Conservation (phyloP, 2,113 vertebrate species). For the Podiceps cristatus region DNA sequence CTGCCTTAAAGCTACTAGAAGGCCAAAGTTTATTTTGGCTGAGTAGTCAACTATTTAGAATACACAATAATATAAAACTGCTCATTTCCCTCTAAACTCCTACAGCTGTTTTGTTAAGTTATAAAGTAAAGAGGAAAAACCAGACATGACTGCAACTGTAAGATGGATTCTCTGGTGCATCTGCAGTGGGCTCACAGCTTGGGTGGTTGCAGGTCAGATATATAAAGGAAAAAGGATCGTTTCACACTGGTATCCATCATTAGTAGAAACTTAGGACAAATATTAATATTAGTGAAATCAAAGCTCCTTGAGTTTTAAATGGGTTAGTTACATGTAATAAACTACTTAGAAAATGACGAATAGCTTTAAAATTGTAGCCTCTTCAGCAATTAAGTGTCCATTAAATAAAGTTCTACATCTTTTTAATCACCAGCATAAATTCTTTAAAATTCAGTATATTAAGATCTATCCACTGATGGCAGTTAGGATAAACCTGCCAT, state of each 20-base stretch:
- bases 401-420: neutral
- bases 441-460: neutral
- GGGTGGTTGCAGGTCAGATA: conserved; percentile 43
- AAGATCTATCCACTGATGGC: neutral
- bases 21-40: conserved; percentile 55
- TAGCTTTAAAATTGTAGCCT: conserved; percentile 22
- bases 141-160: neutral
- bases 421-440: neutral
- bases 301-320: conserved; percentile 56
- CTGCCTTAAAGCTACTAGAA: conserved; percentile 53
- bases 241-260: conserved; percentile 60
- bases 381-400: neutral
- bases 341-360: conserved; percentile 48
- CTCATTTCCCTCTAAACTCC: neutral
- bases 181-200: neutral
- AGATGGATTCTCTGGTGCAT: conserved; percentile 12
- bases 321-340: conserved; percentile 33
- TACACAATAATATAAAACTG: conserved; percentile 21
- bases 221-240: conserved; percentile 10
- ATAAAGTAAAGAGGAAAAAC: neutral
- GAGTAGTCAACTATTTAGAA: conserved; percentile 43
- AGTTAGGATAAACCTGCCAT: neutral
- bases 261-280: conserved; percentile 50
- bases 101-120: conserved; percentile 45
- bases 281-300: conserved; percentile 69